phyloP scores from a whole-genome alignment of 2,888 invertebrate genomes.

The Rugalucina vietnamica region DNA sequence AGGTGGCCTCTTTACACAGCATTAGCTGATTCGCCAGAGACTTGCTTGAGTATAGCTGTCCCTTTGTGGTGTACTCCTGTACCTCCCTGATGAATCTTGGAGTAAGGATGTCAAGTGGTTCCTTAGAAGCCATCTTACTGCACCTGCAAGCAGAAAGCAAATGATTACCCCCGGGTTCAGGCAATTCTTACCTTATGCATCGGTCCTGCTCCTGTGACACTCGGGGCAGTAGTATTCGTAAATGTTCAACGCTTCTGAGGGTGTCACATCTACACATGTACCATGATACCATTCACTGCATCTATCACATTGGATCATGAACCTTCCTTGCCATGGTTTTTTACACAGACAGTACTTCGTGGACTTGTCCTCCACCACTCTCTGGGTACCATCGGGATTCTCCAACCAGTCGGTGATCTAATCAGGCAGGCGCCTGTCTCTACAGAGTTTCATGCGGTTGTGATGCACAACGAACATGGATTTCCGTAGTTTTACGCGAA shows the following conservation, averaged over 20 bases:
- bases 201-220: no score
- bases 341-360: neutral
- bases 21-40: neutral
- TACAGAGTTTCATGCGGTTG: neutral
- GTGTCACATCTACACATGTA: neutral
- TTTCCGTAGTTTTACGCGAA: neutral
- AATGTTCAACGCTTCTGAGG: neutral
- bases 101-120: neutral
- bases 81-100: neutral
- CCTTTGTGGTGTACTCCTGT: neutral
- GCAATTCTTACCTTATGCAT: no score
- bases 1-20: neutral
- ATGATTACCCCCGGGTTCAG: no score
- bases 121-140: neutral
- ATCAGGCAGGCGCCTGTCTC: neutral
- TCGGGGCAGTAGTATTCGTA: neutral
- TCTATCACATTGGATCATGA: neutral
- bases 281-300: neutral
- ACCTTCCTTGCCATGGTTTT: neutral
- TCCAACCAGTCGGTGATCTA: neutral
- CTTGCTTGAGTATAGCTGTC: neutral
- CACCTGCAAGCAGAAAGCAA: neutral
- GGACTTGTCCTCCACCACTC: neutral
- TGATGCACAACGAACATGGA: neutral
- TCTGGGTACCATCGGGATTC: neutral